phyloP scores from a whole-genome alignment of 1,140 invertebrate genomes.

The Temnothorax longispinosus region DNA sequence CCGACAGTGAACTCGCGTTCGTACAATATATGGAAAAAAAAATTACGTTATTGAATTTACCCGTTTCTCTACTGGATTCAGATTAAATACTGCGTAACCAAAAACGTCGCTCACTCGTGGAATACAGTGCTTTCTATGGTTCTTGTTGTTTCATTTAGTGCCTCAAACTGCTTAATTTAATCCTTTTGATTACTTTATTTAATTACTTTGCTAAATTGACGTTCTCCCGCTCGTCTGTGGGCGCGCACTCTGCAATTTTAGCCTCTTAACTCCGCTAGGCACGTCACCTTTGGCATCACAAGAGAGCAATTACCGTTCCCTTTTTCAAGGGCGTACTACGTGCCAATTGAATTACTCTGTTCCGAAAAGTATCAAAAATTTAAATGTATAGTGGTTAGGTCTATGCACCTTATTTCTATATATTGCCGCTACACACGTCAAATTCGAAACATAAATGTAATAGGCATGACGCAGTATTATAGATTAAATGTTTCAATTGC shows the following conservation, averaged over 20 bases:
- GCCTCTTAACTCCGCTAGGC: constrained; percentile 8
- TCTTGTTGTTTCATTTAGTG: constrained; percentile 20
- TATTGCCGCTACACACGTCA: neutral
- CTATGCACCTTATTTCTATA: neutral
- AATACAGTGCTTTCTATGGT: neutral
- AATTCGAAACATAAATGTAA: neutral
- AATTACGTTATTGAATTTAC: constrained; percentile 20
- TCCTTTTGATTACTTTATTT: constrained; percentile 38
- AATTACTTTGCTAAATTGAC: constrained; percentile 44
- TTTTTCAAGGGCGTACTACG: constrained; percentile 12
- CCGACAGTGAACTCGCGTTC: neutral
- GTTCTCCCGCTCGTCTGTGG: neutral
- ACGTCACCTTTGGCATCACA: constrained; percentile 7
- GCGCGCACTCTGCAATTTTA: constrained; percentile 20
- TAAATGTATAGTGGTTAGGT: neutral
- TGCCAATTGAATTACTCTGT: constrained; percentile 18
- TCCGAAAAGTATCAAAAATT: neutral
- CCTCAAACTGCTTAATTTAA: constrained; percentile 20
- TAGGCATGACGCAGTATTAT: too few species aligned
- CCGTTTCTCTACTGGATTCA: neutral
- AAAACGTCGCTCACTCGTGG: neutral
- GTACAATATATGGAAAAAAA: constrained; percentile 14
- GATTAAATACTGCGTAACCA: constrained; percentile 13
- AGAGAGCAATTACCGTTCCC: constrained; percentile 4
- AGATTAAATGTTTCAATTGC: neutral